A percentile compares a stretch with the other conserved stretches of the same genome.
Conservation (phyloP, 2,113 vertebrate genomes). For the Paradisaea rubra region DNA sequence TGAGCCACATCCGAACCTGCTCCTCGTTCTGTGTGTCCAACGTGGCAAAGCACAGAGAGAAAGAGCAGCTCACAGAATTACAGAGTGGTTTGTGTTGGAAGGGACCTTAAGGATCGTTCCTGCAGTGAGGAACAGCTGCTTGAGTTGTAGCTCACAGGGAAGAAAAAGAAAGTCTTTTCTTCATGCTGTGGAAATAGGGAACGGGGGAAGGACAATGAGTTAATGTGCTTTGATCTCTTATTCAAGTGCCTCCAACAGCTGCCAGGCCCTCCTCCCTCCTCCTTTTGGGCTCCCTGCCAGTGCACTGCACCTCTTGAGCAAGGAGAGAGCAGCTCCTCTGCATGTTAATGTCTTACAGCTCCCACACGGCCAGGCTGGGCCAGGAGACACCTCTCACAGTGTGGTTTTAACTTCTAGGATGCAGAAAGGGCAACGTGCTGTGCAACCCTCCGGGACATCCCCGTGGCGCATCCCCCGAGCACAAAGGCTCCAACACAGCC, state of each 20-base stretch:
- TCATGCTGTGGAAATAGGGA: background rate
- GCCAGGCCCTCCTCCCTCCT: background rate
- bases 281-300: background rate
- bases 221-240: background rate
- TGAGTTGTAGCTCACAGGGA: background rate
- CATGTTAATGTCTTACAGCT: background rate
- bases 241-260: background rate
- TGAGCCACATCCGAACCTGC: background rate
- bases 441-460: accelerated
- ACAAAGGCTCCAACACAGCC: background rate
- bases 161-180: background rate
- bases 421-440: accelerated
- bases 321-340: background rate
- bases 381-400: accelerated
- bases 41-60: background rate
- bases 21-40: background rate
- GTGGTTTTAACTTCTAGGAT: background rate
- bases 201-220: background rate
- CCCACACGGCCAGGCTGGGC: background rate
- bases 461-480: accelerated
- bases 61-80: background rate
- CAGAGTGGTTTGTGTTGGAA: background rate
- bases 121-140: background rate
- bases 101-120: too few relatives aligned
- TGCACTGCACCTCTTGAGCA: background rate